Base-by-base conservation (phyloP, 2,888 invertebrate species). In the Diplolepis rosae region DNA sequence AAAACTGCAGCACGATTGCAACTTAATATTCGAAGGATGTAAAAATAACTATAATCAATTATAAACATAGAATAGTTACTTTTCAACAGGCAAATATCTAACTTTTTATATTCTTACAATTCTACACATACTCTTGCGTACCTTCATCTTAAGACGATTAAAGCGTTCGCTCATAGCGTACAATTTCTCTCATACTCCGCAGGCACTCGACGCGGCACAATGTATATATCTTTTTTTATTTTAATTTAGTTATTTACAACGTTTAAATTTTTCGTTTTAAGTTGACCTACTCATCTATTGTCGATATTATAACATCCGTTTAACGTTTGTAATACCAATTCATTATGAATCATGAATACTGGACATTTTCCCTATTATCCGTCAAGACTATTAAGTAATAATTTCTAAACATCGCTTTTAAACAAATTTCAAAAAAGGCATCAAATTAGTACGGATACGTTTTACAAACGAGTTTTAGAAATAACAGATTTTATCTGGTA, bases 61-160 rank as follows among this genome's bases (percentile, higher is more conserved):
- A 85, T 83, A 85, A 85, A 84, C 83, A 81, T 84, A 84, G 82
- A 85, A 85, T 83, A 87, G 81, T 83, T 80, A 83, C 75, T 81
- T 84, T 84, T 84, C 79, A 87, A 86, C 85, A 85, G 83, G 79
- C 80, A 85, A 84, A 85, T 83, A 87, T 84, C 79, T 82, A 80
- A 83, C 69, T 80, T 80, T 79, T 76, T 69, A 48, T 77, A 80
- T 71, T 80, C 72, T 67, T 79, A 74, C 39, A 56, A 72, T 77
- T 77, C 72, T 70, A 76, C 65, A 70, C 74, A 77, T 68, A 70
- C 70, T 69, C 61, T 72, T 71, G 68, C 73, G 74, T 67, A 65
- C 50, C 15, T 42, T 66, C 27, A 61, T 69, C 68, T 61, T 66
- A 22, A n/a, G 50, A 28, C 35, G 30, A 69, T 48, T 71, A 54